Base-by-base conservation (phyloP, 2,797 vertebrate species). In the Crocidura indochinensis region DNA sequence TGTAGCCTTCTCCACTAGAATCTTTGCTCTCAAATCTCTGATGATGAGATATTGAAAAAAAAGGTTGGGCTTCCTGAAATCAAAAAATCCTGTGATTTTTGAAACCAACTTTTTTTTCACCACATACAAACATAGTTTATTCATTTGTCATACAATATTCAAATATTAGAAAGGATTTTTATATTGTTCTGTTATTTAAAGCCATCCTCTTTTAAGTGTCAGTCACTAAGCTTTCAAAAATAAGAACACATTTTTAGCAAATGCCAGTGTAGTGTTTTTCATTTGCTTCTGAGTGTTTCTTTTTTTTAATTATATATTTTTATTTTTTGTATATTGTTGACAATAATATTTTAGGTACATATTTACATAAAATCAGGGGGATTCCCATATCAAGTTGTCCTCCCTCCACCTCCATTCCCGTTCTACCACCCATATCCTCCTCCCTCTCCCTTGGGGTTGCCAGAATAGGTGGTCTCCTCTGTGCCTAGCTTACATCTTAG, bases 201-300 rank as follows among this genome's bases (percentile, higher is more conserved):
- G 24, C 64, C 38, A 38, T 38, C n/a, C 77, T 88, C 76, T 91
- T 94, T 87, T 96, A 97, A 97, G 96, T 96, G 81, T 91, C 75
- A 95, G 75, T 29, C 51, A 68, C 27, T 68, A 87, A 95, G 85
- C 71, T 94, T 88, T 81, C 31, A 88, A 94, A 96, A 97, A 91
- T 74, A 83, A 93, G 60, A 26, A 71, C 38, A 72, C 24, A 24
- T 71, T 90, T n/a, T 95, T 87, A 85, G 84, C 4, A 9, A 96
- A 91, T 90, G 53, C 86, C 95, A 93, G 68, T 64, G 8, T 82
- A 85, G 26, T 69, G 81, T 47, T 94, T 78, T 94, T 82, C 53
- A 90, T 79, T 64, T 87, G 27, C 91, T 85, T 82, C 90, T 79
- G 86, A 69, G 46, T 90, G 90, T 96, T 95, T 89, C 84, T 92